Evolutionary conservation across 1,140 invertebrate species (phyloP), one percentile per base, ranked within the genome.

Genomic region (Pachypsylla venusta): DNA sequence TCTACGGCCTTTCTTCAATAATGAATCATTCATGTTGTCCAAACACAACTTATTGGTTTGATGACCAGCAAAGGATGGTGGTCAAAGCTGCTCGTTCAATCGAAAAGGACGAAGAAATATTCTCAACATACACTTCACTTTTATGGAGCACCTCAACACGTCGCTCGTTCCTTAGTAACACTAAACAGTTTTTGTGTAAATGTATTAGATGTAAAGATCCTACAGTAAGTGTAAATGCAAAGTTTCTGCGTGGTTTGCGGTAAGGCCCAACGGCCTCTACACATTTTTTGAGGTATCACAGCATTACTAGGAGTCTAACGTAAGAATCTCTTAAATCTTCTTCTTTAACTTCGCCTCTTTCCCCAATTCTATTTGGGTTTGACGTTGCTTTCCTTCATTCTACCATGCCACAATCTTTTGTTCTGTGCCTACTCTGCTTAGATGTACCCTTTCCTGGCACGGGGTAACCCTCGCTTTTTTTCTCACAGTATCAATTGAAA

Each of bases 1-100:
- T 90, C 2, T 89, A 83, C 70, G 83, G 85, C 2, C 69, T 85
- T 19, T 78, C 81, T 1, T 78, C 81, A 14, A 70, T 89, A 26
- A 76, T 87, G 67, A 87, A 88, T 70, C 86, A 89, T 66, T 76
- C 74, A 27, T 90, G 87, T 65, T 71, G 76, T 10, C 82, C 85
- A 1, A 90, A 89, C 67, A 84, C 83, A 0, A 77, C 76, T 19
- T 81, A 85, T 60, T 73, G 75, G 39, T 85, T 81, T 60, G 77
- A 80, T 61, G 65, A 70, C 2, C 67, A 77, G 4, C 74, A 75
- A 5, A n/a, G 42, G 4, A 48, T 48, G 42, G 42, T 48, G 42
- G 42, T 48, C 0, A 78, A 73, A 63, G 80, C 85, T 3, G 74
- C 78, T 0, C 72, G 76, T 53, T 70, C 75, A 3, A 88, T 90